Conservation (phyloP, 2,113 vertebrate species). For the Myrmecophaga tridactyla region DNA sequence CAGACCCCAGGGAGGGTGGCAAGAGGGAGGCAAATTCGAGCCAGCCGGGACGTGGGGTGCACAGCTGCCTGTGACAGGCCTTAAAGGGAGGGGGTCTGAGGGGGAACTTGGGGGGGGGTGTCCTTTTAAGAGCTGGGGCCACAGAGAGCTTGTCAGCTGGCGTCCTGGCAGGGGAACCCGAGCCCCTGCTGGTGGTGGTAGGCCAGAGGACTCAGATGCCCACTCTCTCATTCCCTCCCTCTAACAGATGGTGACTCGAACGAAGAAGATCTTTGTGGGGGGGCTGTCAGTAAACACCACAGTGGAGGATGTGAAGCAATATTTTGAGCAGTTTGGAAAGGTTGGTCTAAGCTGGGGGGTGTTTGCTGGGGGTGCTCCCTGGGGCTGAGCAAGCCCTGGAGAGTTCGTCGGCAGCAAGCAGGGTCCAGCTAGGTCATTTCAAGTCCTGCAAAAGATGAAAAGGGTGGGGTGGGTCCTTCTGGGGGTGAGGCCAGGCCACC, state of each 20-base stretch:
- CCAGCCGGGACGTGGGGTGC: slow-evolving; percentile 49
- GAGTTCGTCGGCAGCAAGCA: not conserved
- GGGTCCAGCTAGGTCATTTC: not conserved
- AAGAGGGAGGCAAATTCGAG: not conserved
- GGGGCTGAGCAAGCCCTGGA: not conserved
- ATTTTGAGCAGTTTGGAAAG: slow-evolving; percentile 99
- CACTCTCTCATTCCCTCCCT: slow-evolving; percentile 79
- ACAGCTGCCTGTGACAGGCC: slow-evolving; percentile 69
- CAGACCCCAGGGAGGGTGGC: not conserved
- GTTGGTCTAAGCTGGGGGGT: slow-evolving; percentile 81
- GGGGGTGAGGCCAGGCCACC: slow-evolving; percentile 20
- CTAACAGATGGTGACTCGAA: slow-evolving; percentile 97
- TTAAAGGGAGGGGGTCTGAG: slow-evolving; percentile 23
- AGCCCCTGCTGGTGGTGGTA: slow-evolving; percentile 70
- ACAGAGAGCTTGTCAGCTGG: slow-evolving; percentile 77
- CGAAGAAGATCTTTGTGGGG: slow-evolving; percentile 99
- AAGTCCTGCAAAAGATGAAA: not conserved
- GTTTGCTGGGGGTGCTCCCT: not conserved
- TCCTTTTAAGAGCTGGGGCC: slow-evolving; percentile 58
- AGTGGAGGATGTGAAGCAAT: slow-evolving; percentile 98
- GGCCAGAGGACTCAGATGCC: slow-evolving; percentile 73
- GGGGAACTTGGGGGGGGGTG: not conserved
- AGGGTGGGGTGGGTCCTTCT: not conserved
- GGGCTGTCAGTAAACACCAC: slow-evolving; percentile 98
- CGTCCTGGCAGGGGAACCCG: slow-evolving; percentile 63